phyloP scores from a whole-genome alignment of 1,140 invertebrate genomes.

The Drosophila sp. region DNA sequence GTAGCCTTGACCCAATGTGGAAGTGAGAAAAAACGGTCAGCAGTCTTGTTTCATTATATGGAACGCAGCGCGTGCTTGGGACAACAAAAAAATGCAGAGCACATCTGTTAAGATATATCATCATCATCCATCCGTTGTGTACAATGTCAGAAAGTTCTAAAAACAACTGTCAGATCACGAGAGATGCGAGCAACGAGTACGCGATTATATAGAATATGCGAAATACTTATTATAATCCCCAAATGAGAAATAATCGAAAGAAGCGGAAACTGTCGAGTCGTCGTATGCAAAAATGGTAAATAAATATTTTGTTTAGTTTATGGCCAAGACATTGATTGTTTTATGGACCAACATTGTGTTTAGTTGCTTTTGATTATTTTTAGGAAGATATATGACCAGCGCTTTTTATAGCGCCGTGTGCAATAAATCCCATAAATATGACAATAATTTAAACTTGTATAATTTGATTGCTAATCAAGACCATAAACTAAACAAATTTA shows the following conservation, averaged over 20 bases:
- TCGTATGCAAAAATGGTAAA: constrained; percentile 48
- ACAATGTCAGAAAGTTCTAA: constrained; percentile 72
- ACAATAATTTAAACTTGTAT: constrained; percentile 46
- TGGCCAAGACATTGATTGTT: constrained; percentile 62
- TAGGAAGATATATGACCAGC: constrained; percentile 11
- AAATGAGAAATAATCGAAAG: constrained; percentile 39
- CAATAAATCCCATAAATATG: constrained; percentile 70
- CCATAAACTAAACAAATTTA: constrained; percentile 64
- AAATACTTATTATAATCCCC: constrained; percentile 42
- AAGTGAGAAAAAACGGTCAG: constrained; percentile 1
- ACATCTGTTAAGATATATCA: constrained; percentile 77
- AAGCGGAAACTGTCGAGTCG: constrained; percentile 35
- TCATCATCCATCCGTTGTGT: constrained; percentile 54
- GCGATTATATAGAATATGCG: constrained; percentile 12
- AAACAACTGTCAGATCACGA: constrained; percentile 69
- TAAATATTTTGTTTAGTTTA: constrained; percentile 63
- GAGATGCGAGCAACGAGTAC: constrained; percentile 24
- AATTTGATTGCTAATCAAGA: constrained; percentile 38
- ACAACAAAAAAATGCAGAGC: constrained; percentile 57
- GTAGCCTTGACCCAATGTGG: constrained; percentile 62
- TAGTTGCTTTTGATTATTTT: constrained; percentile 19
- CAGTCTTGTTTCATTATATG: constrained; percentile 16
- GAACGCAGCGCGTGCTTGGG: constrained; percentile 38
- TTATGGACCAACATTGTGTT: constrained; percentile 35
- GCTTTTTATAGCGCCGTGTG: constrained; percentile 65